Base-by-base conservation (phyloP, 2,113 vertebrate genomes). In the Campylorhamphus procurvoides region DNA sequence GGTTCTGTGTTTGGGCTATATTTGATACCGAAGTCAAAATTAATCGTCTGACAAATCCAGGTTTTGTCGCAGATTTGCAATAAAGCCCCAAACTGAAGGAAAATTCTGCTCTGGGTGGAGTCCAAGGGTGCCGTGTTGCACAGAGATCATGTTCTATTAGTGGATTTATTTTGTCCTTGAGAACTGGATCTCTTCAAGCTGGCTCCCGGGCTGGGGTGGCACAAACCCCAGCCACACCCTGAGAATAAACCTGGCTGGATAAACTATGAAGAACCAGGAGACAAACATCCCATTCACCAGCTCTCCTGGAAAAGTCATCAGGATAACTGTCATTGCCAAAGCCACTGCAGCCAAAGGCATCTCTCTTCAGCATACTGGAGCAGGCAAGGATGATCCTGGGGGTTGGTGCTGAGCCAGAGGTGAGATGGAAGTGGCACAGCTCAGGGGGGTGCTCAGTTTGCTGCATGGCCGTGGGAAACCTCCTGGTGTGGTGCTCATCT, bases 201-300 rank as follows among this genome's bases (percentile, higher is more conserved):
- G 31, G 74, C 82, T 94, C 44, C 72, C 0, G 7, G 67, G 77
- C 56, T 62, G 31, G 47, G 84, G 62, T n/a, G n/a, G 87, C 66
- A 49, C 72, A 69, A 87, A 63, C 47, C 50, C 59, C 3, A 3
- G 72, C 83, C 95, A 90, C 95, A 91, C 95, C 96, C 94, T 71
- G 72, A 91, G 89, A 96, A 96, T 93, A 95, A 96, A 95, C 64
- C 89, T 89, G 75, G 9, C 91, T 91, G 89, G 68, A 87, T 82
- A 95, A 95, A 95, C 94, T 72, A 49, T 42, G 73, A 89, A 81
- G 82, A 91, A 37, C 55, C 9, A 3, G 42, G 66, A 95, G 46
- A 95, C 96, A 97, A 97, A 95, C 80, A 93, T 53, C 82, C 87
- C 90, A 95, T 94, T 95, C 95, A 97, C 84, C 69, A 50, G 33